Base-by-base conservation (phyloP, 2,113 vertebrate genomes). In the Chascanopsetta lugubris region DNA sequence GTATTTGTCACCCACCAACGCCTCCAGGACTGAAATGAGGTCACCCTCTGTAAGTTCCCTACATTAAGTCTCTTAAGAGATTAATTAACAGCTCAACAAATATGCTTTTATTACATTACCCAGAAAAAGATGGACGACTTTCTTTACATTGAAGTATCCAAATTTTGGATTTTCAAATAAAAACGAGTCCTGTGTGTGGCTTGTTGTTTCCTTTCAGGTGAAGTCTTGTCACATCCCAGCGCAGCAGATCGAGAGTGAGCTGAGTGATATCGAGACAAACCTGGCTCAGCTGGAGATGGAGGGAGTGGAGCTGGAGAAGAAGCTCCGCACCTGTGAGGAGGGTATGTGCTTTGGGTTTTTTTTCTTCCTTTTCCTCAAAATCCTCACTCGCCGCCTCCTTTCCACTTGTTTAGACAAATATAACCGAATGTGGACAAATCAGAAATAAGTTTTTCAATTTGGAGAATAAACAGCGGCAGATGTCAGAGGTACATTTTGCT, bases 261-360 rank as follows among this genome's bases (percentile, higher is more conserved):
- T 98, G 65, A 34, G 42, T 58, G 85, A 90, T 53, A 97, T 99
- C 0, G 94, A 95, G 89, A 85, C 68, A 46, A 90, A 93, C 75
- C 79, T 99, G 89, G 93, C 93, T 0, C 70, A 77, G 15, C 74
- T 99, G 91, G 97, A 99, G 62, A 85, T 87, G 74, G 88, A 88
- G 61, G 97, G 97, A 0, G 93, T 99, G 48, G 92, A 93, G 47
- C 84, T 99, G 92, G 97, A 99, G 81, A 93, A 91, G 83, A 91
- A 85, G 24, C 93, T 99, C 15, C 93, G 97, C 22, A 82, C 77
- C 20, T 95, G 91, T 0, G 96, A 98, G 59, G 94, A 94, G 92
- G 96, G 97, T 99, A 78, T 0, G 22, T 58, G n/a, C 13, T n/a
- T 25, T 48, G n/a, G n/a, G n/a, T 21, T 15, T 38, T 46, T 12